Evolutionary conservation across 2,113 vertebrate genomes (phyloP).

Genomic region (Trematocara stigmaticum): DNA sequence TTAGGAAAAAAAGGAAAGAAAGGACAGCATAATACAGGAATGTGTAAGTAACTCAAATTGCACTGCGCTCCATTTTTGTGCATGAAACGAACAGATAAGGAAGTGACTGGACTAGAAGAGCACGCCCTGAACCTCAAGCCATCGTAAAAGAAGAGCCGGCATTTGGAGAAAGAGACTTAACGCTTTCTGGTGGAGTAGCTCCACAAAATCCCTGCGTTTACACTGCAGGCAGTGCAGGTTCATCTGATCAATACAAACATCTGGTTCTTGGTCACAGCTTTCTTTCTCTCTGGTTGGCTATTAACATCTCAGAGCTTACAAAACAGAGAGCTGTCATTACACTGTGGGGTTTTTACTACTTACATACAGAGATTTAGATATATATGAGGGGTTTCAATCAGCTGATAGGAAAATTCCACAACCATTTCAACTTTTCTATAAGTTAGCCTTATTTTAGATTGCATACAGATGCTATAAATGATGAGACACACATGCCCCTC

Average conservation of each 20-base stretch:
- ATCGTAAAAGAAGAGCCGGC: background rate
- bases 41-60: slow-evolving; percentile 36
- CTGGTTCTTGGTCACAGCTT: background rate
- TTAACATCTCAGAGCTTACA: background rate
- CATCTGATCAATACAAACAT: background rate
- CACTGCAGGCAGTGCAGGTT: background rate
- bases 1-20: background rate
- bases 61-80: slow-evolving; percentile 40
- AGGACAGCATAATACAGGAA: slow-evolving; percentile 31
- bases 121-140: slow-evolving; percentile 25
- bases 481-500: background rate
- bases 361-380: background rate
- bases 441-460: background rate
- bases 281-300: background rate
- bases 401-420: background rate
- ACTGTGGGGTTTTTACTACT: background rate
- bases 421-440: background rate
- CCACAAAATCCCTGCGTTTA: background rate
- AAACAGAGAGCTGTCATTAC: background rate
- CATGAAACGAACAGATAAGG: slow-evolving; percentile 12
- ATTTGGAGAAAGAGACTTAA: background rate
- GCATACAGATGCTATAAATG: background rate
- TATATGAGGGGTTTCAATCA: background rate
- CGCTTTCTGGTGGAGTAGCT: background rate
- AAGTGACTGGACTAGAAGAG: background rate